phyloP scores from a whole-genome alignment of 2,888 invertebrate species.

The Netelia melanura region DNA sequence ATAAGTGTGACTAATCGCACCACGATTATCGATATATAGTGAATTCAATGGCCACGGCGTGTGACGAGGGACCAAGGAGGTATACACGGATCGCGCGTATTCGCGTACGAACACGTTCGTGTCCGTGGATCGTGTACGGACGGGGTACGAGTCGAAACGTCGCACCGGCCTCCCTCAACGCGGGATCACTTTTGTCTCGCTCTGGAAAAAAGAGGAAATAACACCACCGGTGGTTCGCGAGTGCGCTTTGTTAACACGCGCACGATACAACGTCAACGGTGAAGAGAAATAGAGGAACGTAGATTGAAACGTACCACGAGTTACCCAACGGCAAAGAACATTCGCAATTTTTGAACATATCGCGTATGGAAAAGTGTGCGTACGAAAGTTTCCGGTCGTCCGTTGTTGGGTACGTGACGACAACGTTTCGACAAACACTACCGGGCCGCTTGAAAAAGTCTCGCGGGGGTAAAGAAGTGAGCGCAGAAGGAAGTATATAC shows the following conservation, averaged over 20 bases:
- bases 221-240: too few species aligned
- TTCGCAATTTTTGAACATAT: neutral
- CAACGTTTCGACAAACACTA: neutral
- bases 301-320: neutral
- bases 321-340: neutral
- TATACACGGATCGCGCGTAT: neutral
- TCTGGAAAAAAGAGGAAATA: too few species aligned
- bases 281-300: neutral
- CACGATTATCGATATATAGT: constrained; percentile 54
- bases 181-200: too few species aligned
- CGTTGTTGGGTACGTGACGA: neutral
- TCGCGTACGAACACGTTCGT: too few species aligned
- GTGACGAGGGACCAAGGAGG: neutral
- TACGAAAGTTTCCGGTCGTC: neutral
- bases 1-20: constrained; percentile 38
- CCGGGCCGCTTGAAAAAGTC: constrained; percentile 1
- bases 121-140: too few species aligned
- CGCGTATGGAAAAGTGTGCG: neutral
- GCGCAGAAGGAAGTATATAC: neutral
- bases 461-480: neutral
- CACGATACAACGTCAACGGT: too few species aligned
- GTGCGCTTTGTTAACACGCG: too few species aligned
- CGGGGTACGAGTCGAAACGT: too few species aligned
- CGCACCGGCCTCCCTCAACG: too few species aligned
- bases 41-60: neutral